Evolutionary conservation across 2,113 vertebrate genomes (phyloP), one percentile per base, ranked within the genome.

Genomic region (Gila orcuttii): DNA sequence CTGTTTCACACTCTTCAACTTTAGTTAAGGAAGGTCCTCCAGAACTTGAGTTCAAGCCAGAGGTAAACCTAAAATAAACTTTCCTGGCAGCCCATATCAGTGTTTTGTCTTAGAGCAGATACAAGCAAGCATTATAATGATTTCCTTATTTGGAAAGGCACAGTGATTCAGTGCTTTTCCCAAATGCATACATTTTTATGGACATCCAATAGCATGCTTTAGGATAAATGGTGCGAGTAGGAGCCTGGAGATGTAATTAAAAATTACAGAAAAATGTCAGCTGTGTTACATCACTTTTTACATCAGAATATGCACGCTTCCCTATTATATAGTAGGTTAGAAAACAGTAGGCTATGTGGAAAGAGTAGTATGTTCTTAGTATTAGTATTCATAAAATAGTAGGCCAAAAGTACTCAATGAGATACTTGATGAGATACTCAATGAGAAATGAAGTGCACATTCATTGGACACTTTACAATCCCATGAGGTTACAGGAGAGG

Each of bases 1-100:
- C 1, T 55, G 74, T 77, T 77, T 77, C 33, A 71, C 33, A 71
- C 33, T 71, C 33, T 71, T 71, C 15, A 50, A 28, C 74, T 76
- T 76, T 50, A 76, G 74, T 28, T 52, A 15, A 31, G 47, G 47
- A 50, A 77, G 74, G 47, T 55, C 15, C 17, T 77, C 45, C 15
- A 55, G 74, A 77, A 55, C 15, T 77, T 25, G 45, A 76, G 74
- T 76, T 52, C 74, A 52, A 31, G 6, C 74, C 8, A 71, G 36
- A 68, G 64, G 15, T 33, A 68, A 33, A 33, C 64, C 31, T 33
- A 8, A 68, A 68, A 31, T 68, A 68, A 68, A 33, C 64, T 31
- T 68, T 33, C 6, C 64, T 3, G 64, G 15, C 31, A 68, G 64
- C 2, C 15, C 6, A 68, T 68, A 33, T 31, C 15, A 36, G 31